phyloP scores from a whole-genome alignment of 1,140 invertebrate genomes.

The Drosophila tristis region DNA sequence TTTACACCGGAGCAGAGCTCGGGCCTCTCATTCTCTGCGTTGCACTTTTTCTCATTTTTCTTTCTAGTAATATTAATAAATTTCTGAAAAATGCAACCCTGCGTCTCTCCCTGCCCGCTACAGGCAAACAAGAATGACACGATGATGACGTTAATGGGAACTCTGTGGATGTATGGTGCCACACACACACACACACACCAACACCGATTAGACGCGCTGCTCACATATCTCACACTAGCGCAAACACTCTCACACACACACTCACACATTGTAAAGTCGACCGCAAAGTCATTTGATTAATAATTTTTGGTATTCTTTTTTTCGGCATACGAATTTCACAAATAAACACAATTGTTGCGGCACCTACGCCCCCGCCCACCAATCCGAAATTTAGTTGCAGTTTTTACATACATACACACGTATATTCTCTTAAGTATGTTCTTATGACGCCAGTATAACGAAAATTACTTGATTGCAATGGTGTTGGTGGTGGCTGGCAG shows the following conservation, averaged over 20 bases:
- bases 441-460: constrained; percentile 80
- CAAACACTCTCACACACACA: constrained; percentile 45
- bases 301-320: constrained; percentile 54
- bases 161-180: constrained; percentile 66
- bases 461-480: constrained; percentile 74
- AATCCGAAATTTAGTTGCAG: constrained; percentile 16
- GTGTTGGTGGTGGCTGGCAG: constrained; percentile 54
- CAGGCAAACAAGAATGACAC: constrained; percentile 81
- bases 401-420: constrained; percentile 29
- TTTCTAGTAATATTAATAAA: constrained; percentile 44
- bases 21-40: background rate
- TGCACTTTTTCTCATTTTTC: constrained; percentile 12
- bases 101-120: constrained; percentile 37
- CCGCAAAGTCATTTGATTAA: constrained; percentile 81
- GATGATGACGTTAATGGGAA: constrained; percentile 83
- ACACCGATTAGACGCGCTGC: constrained; percentile 37
- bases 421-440: constrained; percentile 69
- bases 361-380: background rate
- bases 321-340: constrained; percentile 73
- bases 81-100: constrained; percentile 76
- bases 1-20: constrained; percentile 9
- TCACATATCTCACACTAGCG: constrained; percentile 46
- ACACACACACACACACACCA: constrained; percentile 53
- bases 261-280: constrained; percentile 56
- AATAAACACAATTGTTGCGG: constrained; percentile 61